A percentile compares a stretch with the other conserved stretches of the same genome.
These are phyloP conservation scores for Tetheella fluctuosa DNA, from an alignment of 2,888 invertebrate species.

Conservation along the genomic window DNA sequence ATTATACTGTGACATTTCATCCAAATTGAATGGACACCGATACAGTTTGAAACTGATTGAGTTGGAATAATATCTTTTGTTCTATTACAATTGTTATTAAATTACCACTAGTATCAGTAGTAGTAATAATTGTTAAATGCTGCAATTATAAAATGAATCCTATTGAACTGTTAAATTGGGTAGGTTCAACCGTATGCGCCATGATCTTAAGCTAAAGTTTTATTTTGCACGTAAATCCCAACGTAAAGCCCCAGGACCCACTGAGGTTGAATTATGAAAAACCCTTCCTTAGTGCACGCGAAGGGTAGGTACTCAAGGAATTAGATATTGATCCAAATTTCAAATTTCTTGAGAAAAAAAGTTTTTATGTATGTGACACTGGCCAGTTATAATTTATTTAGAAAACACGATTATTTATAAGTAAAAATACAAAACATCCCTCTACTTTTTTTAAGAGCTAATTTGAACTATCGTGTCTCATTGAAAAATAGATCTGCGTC, in stretches of 20 bases:
- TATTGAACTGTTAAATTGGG: not conserved
- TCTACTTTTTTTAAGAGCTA: too few relatives aligned
- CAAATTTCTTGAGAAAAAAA: too few relatives aligned
- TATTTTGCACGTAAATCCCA: not conserved
- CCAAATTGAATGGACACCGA: conserved; percentile 10
- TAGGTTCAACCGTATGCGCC: not conserved
- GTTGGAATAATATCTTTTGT: not conserved
- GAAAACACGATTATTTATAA: too few relatives aligned
- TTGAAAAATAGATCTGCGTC: too few relatives aligned
- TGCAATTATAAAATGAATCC: not conserved
- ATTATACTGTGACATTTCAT: not conserved
- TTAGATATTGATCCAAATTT: too few relatives aligned
- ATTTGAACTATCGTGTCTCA: too few relatives aligned
- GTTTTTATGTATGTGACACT: too few relatives aligned
- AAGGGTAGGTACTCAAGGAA: too few relatives aligned
- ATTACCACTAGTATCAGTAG: not conserved
- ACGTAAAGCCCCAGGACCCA: not conserved
- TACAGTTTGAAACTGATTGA: conserved; percentile 4
- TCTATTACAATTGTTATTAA: not conserved
- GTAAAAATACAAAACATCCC: too few relatives aligned
- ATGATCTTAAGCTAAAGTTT: not conserved
- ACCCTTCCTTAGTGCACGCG: too few relatives aligned
- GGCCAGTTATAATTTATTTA: too few relatives aligned
- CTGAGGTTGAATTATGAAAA: too few relatives aligned
- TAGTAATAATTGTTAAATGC: not conserved